phyloP scores from a whole-genome alignment of 2,888 invertebrate species.

The Antheraea assamensis region DNA sequence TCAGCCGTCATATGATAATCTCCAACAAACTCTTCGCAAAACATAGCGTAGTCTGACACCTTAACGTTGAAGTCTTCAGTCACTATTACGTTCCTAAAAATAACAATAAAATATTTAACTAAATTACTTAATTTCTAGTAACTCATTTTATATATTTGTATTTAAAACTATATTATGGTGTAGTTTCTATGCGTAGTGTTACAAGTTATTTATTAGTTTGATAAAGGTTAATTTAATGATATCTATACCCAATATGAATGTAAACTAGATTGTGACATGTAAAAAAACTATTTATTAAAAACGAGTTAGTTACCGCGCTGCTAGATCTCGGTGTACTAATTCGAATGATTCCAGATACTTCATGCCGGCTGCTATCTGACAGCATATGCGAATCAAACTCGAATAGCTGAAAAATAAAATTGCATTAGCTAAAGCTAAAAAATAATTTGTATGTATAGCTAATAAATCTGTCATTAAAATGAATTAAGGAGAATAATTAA shows the following conservation, averaged over 20 bases:
- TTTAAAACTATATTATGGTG: neutral
- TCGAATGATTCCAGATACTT: slow-evolving; percentile 95
- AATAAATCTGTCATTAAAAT: too few species aligned
- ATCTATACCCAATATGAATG: neutral
- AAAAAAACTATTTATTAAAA: neutral
- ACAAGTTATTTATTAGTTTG: neutral
- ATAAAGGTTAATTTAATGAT: neutral
- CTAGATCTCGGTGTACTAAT: slow-evolving; percentile 94
- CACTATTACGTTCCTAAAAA: slow-evolving; percentile 91
- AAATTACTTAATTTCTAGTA: neutral
- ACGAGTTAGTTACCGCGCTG: slow-evolving; percentile 85
- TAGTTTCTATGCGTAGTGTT: neutral
- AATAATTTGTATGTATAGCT: too few species aligned
- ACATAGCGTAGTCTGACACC: slow-evolving; percentile 93
- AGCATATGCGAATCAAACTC: slow-evolving; percentile 91
- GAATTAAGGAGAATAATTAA: too few species aligned
- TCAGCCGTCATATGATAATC: slow-evolving; percentile 94
- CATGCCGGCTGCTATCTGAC: slow-evolving; percentile 96
- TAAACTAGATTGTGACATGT: neutral
- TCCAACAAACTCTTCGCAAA: slow-evolving; percentile 88
- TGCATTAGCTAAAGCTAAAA: neutral
- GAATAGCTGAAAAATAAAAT: slow-evolving; percentile 85
- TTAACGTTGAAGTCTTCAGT: slow-evolving; percentile 90
- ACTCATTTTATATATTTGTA: neutral
- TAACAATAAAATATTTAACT: slow-evolving; percentile 11